Evolutionary conservation across 2,888 invertebrate species (phyloP), one percentile per base, ranked within the genome.

Genomic region (Archips crataeganus): DNA sequence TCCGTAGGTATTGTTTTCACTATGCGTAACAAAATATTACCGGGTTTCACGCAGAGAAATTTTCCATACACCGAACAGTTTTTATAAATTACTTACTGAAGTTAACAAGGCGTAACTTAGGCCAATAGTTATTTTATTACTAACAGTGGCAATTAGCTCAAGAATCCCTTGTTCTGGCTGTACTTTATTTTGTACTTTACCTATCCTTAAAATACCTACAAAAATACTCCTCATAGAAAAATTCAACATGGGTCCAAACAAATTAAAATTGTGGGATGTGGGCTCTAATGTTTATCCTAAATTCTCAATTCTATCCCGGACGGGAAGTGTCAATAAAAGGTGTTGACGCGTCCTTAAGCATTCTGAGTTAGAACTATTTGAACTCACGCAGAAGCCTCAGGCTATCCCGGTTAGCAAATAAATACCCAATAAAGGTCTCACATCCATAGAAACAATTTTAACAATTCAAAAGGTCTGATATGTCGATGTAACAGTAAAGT

Each of bases 401-500:
- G 39, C 34, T 39, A 59, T 57, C n/a, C 47, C 67, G 39, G 62
- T 61, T 63, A 32, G n/a, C 51, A 54, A 63, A 63, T 62, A 62
- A 62, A 54, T 57, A 72, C 57, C 63, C 34, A 34, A 39, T 63
- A 71, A 67, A 64, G 42, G 34, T 59, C 39, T 63, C n/a, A 62
- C 57, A 62, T 11, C 32, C 71, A 49, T 51, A 54, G 73, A 65
- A 61, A 68, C 57, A 42, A 60, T 69, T 61, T 69, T 69, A 75
- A 69, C 71, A 66, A 67, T 72, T 73, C 63, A 71, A 23, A 66
- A 65, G 74, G 57, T 64, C 32, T 32, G 36, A 65, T 54, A 70
- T 65, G 69, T 60, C 59, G 10, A 59, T 49, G 59, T 70, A 69
- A 60, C 69, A 65, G 65, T 70, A 70, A 74, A 75, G 74, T 71